Conservation (phyloP, 2,888 invertebrate genomes). For the Paralinhomoeus sp. region DNA sequence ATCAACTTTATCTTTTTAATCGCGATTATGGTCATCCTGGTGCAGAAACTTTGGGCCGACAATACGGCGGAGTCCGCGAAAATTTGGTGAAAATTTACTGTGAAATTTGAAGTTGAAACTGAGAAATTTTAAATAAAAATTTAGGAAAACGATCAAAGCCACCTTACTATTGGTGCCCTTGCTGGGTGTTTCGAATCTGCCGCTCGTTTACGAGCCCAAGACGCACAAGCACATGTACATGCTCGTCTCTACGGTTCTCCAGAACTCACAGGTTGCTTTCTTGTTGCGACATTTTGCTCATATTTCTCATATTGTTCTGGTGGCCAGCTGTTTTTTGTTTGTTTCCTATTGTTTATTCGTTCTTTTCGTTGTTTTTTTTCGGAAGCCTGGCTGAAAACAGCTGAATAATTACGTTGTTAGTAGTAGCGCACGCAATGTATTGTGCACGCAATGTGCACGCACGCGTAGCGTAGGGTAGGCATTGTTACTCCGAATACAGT, state of each 20-base stretch:
- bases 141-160: conserved; percentile 34
- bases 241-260: conserved; percentile 32
- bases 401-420: no score
- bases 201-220: conserved; percentile 32
- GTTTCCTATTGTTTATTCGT: no score
- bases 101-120: not conserved
- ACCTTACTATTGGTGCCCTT: conserved; percentile 35
- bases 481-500: no score
- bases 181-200: conserved; percentile 34
- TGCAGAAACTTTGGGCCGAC: conserved; percentile 30
- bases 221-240: conserved; percentile 27
- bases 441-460: no score
- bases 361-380: no score
- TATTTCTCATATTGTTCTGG: no score
- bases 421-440: no score
- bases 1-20: conserved; percentile 30
- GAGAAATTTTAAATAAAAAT: conserved; percentile 3
- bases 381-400: no score
- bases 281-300: no score
- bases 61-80: conserved; percentile 30
- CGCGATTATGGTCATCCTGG: conserved; percentile 30
- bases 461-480: no score
- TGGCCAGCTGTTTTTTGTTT: no score
- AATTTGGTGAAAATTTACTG: conserved; percentile 23
- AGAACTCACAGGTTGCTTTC: conserved; percentile 32